Percentiles rank a stretch among this genome's conserved stretches.
Evolutionary conservation across 2,113 vertebrate species (phyloP).

Genomic region (Gopherus evgoodei): DNA sequence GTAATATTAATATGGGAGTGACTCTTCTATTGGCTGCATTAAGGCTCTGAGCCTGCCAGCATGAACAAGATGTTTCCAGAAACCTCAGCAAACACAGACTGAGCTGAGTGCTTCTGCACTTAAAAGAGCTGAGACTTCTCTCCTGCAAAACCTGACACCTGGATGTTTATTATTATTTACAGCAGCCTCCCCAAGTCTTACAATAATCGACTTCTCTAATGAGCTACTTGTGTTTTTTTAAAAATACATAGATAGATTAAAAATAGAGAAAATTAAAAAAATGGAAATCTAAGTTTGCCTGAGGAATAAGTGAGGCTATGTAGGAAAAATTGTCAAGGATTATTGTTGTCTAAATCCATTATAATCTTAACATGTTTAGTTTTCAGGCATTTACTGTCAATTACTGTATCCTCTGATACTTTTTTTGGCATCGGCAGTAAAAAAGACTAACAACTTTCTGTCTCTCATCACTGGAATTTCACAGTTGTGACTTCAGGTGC

Average conservation of each 20-base stretch:
- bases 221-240: slow-evolving; percentile 5
- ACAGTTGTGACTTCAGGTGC: neutral
- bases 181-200: neutral
- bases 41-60: neutral
- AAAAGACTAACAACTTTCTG: neutral
- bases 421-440: neutral
- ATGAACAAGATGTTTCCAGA: slow-evolving; percentile 1
- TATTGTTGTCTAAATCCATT: neutral
- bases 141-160: neutral
- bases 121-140: neutral
- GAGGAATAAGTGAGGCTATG: neutral
- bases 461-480: accelerated
- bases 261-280: too few relatives aligned
- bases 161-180: neutral
- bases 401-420: neutral
- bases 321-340: neutral
- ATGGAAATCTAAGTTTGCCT: neutral
- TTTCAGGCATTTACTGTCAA: neutral
- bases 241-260: neutral
- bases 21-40: neutral
- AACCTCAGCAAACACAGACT: neutral
- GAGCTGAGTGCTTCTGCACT: accelerated
- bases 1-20: neutral
- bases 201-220: neutral
- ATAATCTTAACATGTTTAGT: neutral